Evolutionary conservation across 2,888 invertebrate genomes (phyloP).

Genomic region (Cataglyphis albicans): DNA sequence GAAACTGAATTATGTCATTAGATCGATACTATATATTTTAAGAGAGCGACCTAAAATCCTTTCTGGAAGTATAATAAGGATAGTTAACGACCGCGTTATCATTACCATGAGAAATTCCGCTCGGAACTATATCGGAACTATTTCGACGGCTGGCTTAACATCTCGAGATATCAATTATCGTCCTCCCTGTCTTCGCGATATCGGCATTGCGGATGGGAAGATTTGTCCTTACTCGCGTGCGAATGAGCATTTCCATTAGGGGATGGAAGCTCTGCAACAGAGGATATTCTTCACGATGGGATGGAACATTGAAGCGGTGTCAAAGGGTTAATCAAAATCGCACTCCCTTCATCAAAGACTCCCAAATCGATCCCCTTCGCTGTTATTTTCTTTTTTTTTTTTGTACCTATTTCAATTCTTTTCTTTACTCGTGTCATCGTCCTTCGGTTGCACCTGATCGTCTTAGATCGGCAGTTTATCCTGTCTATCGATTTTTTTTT

Average conservation of each 20-base stretch:
- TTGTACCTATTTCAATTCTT: background rate
- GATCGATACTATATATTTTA: background rate
- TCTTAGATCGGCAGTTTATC: slow-evolving; percentile 18
- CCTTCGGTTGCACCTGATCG: slow-evolving; percentile 1
- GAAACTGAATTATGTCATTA: slow-evolving; percentile 33
- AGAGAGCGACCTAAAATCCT: background rate
- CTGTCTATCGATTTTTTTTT: slow-evolving; percentile 26
- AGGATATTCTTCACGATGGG: slow-evolving; percentile 1
- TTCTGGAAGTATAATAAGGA: slow-evolving; percentile 9
- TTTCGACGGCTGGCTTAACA: slow-evolving; percentile 14
- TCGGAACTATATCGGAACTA: slow-evolving; percentile 12
- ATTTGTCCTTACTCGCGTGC: slow-evolving; percentile 20
- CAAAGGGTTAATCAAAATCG: slow-evolving; percentile 53
- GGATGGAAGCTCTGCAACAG: background rate
- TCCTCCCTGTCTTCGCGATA: slow-evolving; percentile 3
- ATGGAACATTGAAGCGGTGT: slow-evolving; percentile 8
- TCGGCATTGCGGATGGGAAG: background rate
- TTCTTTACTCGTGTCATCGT: slow-evolving; percentile 3
- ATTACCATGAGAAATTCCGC: slow-evolving; percentile 4
- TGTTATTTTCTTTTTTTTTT: background rate
- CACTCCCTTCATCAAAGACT: slow-evolving; percentile 41
- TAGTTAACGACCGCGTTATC: background rate
- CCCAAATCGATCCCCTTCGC: slow-evolving; percentile 29
- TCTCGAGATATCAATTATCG: slow-evolving; percentile 28
- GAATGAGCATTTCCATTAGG: slow-evolving; percentile 41